A percentile compares a stretch with the other conserved stretches of the same genome.
These are phyloP conservation scores for Argyresthia goedartella DNA, from an alignment of 2,888 invertebrate genomes.

Conservation along the genomic window DNA sequence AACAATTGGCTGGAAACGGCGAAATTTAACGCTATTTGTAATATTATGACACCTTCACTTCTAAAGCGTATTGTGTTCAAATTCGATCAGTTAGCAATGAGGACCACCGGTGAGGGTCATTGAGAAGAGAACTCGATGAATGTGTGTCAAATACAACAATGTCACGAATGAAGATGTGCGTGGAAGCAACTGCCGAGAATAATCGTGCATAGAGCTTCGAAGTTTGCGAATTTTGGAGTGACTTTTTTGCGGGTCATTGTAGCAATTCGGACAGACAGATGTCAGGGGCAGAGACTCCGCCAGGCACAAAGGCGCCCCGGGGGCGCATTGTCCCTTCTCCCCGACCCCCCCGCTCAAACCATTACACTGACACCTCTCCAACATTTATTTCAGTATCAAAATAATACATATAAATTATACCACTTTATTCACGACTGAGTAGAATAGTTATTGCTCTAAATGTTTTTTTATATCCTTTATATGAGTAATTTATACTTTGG, in stretches of 20 bases:
- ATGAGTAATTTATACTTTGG: slow-evolving; percentile 52
- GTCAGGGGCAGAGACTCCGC: slow-evolving; percentile 58
- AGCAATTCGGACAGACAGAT: slow-evolving; percentile 68
- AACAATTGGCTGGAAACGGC: slow-evolving; percentile 22
- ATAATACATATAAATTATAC: slow-evolving; percentile 58
- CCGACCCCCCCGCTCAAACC: slow-evolving; percentile 47
- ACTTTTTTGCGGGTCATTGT: slow-evolving; percentile 67
- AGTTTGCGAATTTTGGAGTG: slow-evolving; percentile 51
- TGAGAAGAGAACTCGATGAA: slow-evolving; percentile 39
- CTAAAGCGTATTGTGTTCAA: slow-evolving; percentile 15
- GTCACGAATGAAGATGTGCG: slow-evolving; percentile 44
- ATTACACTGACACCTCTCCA: slow-evolving; percentile 60
- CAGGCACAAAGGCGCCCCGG: slow-evolving; percentile 57
- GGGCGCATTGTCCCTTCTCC: slow-evolving; percentile 54
- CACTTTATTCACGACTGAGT: slow-evolving; percentile 52
- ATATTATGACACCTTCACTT: slow-evolving; percentile 48
- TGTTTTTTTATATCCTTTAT: slow-evolving; percentile 67
- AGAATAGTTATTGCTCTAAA: slow-evolving; percentile 64
- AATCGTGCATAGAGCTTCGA: slow-evolving; percentile 22
- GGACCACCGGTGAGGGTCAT: slow-evolving; percentile 46
- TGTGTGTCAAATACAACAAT: slow-evolving; percentile 51
- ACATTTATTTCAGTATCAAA: slow-evolving; percentile 57
- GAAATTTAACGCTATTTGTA: slow-evolving; percentile 39
- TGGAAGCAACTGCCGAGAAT: not conserved
- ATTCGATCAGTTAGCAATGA: slow-evolving; percentile 13